Conservation (phyloP, 2,888 invertebrate genomes). For the Spodoptera exigua region DNA sequence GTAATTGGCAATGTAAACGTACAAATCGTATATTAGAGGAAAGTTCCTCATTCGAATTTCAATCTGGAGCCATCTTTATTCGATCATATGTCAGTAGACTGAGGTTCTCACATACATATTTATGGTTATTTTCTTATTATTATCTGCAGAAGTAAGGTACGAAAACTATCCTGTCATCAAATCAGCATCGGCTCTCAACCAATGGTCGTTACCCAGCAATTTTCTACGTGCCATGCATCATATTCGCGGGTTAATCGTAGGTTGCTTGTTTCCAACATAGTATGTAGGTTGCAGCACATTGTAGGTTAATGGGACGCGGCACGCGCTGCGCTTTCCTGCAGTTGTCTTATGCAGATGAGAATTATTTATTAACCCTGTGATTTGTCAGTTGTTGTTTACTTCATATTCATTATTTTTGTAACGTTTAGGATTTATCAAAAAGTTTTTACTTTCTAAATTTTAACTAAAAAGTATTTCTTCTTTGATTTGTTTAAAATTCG, state of each 20-base stretch:
- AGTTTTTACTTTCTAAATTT: not conserved
- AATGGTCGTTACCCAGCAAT: slow-evolving; percentile 62
- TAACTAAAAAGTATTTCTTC: not conserved
- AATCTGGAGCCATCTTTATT: slow-evolving; percentile 36
- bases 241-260: slow-evolving; percentile 75
- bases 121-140: slow-evolving; percentile 35
- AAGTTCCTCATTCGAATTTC: slow-evolving; percentile 36
- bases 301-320: slow-evolving; percentile 82
- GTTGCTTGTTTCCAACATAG: slow-evolving; percentile 71
- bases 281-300: slow-evolving; percentile 77
- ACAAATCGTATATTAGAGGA: slow-evolving; percentile 38
- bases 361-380: slow-evolving; percentile 51
- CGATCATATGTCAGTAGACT: slow-evolving; percentile 31
- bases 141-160: slow-evolving; percentile 41
- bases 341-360: slow-evolving; percentile 77
- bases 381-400: slow-evolving; percentile 25
- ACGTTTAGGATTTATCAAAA: not conserved
- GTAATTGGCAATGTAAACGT: slow-evolving; percentile 46
- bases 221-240: slow-evolving; percentile 73
- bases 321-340: slow-evolving; percentile 80
- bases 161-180: slow-evolving; percentile 67
- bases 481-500: too few species aligned
- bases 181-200: slow-evolving; percentile 58
- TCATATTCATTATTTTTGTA: slow-evolving; percentile 17
- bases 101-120: slow-evolving; percentile 35